Conservation (phyloP, 2,797 vertebrate genomes). For the Leptatherina wallacei region DNA sequence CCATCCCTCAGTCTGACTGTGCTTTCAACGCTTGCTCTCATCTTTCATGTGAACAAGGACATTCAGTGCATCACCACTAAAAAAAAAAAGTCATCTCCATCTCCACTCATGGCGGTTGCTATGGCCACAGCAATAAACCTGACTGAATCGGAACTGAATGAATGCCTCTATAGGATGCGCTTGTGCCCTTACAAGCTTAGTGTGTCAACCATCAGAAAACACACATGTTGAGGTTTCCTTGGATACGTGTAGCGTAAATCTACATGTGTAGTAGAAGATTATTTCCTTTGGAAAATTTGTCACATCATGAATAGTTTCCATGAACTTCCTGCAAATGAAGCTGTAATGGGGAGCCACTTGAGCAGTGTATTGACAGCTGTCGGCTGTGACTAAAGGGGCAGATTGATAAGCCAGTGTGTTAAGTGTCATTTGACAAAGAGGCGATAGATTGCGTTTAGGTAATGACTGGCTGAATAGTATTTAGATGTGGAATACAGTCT, state of each 20-base stretch:
- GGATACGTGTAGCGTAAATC: slow-evolving; percentile 14
- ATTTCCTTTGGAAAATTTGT: slow-evolving; percentile 39
- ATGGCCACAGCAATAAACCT: slow-evolving; percentile 80
- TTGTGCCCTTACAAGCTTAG: slow-evolving; percentile 24
- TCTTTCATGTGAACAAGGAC: slow-evolving; percentile 69
- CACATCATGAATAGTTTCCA: slow-evolving; percentile 15
- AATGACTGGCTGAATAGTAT: slow-evolving; percentile 46
- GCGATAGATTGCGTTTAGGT: slow-evolving; percentile 46
- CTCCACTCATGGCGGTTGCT: slow-evolving; percentile 76
- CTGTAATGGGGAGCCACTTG: slow-evolving; percentile 50
- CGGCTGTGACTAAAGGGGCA: slow-evolving; percentile 49
- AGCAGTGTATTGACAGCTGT: slow-evolving; percentile 62
- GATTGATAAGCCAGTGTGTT: slow-evolving; percentile 56
- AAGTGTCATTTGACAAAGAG: slow-evolving; percentile 54
- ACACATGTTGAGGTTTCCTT: neutral
- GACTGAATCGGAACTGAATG: slow-evolving; percentile 45
- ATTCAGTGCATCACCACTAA: slow-evolving; percentile 58
- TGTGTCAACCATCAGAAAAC: slow-evolving; percentile 26
- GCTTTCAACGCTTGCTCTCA: slow-evolving; percentile 40
- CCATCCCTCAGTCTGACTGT: slow-evolving; percentile 29
- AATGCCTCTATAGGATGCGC: slow-evolving; percentile 37
- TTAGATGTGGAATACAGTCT: slow-evolving; percentile 43
- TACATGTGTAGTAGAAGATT: slow-evolving; percentile 4
- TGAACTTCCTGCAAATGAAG: slow-evolving; percentile 47
- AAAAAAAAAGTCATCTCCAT: slow-evolving; percentile 53